Evolutionary conservation across 2,113 vertebrate species (phyloP).

Genomic region (Aythya baeri): DNA sequence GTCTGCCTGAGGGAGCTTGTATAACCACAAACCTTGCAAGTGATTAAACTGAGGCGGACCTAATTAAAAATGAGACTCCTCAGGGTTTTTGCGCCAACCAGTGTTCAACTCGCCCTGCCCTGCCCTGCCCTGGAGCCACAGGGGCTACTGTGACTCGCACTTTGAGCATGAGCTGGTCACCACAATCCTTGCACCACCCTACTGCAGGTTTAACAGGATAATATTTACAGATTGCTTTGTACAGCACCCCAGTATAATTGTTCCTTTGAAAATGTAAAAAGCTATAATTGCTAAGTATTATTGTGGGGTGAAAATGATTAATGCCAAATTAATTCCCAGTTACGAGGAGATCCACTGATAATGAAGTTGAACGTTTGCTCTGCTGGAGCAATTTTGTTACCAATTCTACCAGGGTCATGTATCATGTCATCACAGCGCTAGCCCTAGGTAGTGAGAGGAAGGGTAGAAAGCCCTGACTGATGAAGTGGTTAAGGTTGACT

Average conservation of each 20-base stretch:
- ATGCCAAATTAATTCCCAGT: not conserved
- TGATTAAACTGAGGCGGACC: not conserved
- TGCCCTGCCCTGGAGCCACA: not conserved
- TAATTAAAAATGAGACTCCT: not conserved
- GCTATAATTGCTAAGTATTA: not conserved
- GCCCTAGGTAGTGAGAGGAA: not conserved
- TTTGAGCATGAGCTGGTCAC: not conserved
- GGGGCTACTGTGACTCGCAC: not conserved
- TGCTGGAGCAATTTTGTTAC: not conserved
- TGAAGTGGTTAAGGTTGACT: not conserved
- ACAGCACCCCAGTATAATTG: not conserved
- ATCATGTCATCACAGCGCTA: not conserved
- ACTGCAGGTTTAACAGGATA: not conserved
- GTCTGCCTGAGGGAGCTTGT: not conserved
- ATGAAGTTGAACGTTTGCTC: not conserved
- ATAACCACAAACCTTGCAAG: not conserved
- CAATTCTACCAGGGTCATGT: accelerated
- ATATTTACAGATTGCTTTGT: not conserved
- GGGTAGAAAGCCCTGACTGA: not conserved
- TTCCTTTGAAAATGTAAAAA: not conserved
- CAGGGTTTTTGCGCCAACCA: not conserved
- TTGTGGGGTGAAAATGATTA: not conserved
- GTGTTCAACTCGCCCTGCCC: not conserved
- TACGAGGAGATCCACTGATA: not conserved
- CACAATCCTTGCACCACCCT: too few species aligned